Conservation (phyloP, 2,888 invertebrate genomes). For the Chrysodeixis includens region DNA sequence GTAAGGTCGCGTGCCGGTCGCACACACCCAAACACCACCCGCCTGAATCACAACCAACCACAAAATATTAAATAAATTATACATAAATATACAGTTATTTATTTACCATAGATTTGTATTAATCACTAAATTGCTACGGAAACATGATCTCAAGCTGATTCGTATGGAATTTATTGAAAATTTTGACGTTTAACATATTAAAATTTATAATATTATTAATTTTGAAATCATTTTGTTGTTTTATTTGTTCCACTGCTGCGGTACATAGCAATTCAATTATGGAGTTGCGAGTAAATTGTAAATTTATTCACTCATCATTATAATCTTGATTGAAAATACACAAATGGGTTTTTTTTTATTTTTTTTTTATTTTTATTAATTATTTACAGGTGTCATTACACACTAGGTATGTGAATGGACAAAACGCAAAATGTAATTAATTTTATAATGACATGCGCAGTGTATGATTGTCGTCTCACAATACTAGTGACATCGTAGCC, state of each 20-base stretch:
- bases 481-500: not conserved
- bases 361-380: too few species aligned
- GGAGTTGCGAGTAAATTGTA: not conserved
- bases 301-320: too few species aligned
- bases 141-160: slow-evolving; percentile 67
- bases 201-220: slow-evolving; percentile 70
- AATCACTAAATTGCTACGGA: slow-evolving; percentile 52
- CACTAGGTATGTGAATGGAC: too few species aligned
- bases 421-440: not conserved
- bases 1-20: slow-evolving; percentile 16
- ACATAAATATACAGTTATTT: slow-evolving; percentile 22
- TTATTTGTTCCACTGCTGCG: slow-evolving; percentile 45
- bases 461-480: not conserved
- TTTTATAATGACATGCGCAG: not conserved
- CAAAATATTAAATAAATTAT: slow-evolving; percentile 13
- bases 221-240: slow-evolving; percentile 63
- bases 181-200: slow-evolving; percentile 72
- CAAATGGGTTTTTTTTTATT: too few species aligned
- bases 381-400: too few species aligned
- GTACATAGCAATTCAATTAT: not conserved
- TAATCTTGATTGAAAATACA: too few species aligned
- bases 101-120: slow-evolving; percentile 26
- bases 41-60: slow-evolving; percentile 34
- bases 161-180: slow-evolving; percentile 70
- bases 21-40: slow-evolving; percentile 21